Percentiles rank a stretch among this genome's conserved stretches.
phyloP scores from a whole-genome alignment of 2,888 invertebrate species.

The Trissonchulus sp. region DNA sequence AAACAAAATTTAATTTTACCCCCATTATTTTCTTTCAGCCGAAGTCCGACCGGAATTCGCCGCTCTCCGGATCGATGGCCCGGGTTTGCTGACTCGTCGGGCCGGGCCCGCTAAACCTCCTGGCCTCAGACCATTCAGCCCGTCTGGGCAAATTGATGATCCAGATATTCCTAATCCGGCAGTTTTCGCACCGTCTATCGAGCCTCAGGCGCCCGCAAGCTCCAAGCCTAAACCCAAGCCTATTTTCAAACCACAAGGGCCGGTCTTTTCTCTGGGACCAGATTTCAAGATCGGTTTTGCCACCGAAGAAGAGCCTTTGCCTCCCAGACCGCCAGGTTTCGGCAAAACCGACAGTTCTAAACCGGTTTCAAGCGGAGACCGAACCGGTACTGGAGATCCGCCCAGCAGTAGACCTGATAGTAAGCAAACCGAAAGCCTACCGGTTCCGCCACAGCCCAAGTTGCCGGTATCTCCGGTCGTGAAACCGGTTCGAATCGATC shows the following conservation, averaged over 20 bases:
- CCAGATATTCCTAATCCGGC: neutral
- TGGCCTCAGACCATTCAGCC: neutral
- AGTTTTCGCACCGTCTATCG: neutral
- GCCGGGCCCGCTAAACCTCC: neutral
- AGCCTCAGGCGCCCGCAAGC: neutral
- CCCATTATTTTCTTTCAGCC: too few species aligned
- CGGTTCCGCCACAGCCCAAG: neutral
- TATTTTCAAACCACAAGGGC: neutral
- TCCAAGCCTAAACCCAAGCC: neutral
- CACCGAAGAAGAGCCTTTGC: too few species aligned
- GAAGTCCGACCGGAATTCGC: too few species aligned
- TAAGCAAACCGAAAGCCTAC: neutral
- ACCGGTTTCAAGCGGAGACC: neutral
- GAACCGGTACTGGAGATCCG: neutral
- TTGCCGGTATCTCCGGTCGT: neutral
- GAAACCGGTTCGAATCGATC: neutral
- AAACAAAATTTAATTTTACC: too few species aligned
- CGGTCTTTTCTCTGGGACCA: neutral
- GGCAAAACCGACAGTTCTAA: neutral
- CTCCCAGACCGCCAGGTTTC: neutral
- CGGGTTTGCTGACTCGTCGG: neutral
- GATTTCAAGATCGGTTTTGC: neutral
- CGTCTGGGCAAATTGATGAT: too few species aligned
- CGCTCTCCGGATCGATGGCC: neutral
- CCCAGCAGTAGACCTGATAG: neutral